These are phyloP conservation scores for Nasonovia ribisnigri DNA, from an alignment of 2,888 invertebrate species.

Conservation along the genomic window DNA sequence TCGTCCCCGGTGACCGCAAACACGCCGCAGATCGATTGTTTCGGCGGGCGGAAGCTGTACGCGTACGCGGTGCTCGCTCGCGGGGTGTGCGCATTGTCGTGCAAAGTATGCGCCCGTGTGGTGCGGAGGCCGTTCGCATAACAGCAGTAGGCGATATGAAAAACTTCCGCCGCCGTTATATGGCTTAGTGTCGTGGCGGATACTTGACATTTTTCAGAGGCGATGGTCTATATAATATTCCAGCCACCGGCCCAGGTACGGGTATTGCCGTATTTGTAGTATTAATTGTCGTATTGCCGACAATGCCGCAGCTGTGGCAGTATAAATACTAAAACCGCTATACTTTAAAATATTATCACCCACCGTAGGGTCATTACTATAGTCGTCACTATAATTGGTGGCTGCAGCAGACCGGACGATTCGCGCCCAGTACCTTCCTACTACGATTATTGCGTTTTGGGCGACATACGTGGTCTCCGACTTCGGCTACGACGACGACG, in stretches of 20 bases:
- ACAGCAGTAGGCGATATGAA: too few species aligned
- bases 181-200: neutral
- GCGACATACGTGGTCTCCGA: too few species aligned
- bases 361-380: too few species aligned
- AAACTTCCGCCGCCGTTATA: neutral
- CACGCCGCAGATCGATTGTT: conserved; percentile 40
- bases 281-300: too few species aligned
- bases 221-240: neutral
- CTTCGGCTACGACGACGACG: too few species aligned
- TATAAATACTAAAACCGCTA: neutral
- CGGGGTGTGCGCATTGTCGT: conserved; percentile 6
- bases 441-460: too few species aligned
- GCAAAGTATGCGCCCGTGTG: neutral
- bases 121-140: neutral
- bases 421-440: too few species aligned
- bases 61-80: neutral
- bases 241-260: too few species aligned
- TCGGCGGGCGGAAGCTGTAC: neutral
- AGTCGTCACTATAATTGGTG: too few species aligned
- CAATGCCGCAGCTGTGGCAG: neutral
- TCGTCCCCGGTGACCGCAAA: conserved; percentile 49
- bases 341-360: too few species aligned
- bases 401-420: too few species aligned
- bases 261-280: too few species aligned
- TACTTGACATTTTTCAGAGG: neutral